These are phyloP conservation scores for Macroglossus sobrinus DNA, from an alignment of 2,113 vertebrate species.

Conservation along the genomic window DNA sequence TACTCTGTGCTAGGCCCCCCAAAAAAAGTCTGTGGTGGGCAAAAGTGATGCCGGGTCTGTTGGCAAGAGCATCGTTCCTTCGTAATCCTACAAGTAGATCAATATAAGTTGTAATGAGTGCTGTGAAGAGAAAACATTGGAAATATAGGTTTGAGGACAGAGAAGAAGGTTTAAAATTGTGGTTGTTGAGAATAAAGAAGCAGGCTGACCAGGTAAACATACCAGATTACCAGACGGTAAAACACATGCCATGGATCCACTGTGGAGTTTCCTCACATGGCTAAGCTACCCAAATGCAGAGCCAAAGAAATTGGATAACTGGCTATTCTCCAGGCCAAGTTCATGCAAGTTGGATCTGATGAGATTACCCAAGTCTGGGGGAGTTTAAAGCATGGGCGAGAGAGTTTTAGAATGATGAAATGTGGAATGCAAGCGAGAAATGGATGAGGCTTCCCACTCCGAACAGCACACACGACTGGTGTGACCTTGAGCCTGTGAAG, in stretches of 20 bases:
- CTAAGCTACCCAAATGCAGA: neutral
- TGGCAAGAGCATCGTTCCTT: neutral
- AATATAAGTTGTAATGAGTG: no score
- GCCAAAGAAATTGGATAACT: neutral
- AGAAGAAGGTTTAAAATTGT: neutral
- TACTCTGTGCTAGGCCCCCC: neutral
- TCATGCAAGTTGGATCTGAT: neutral
- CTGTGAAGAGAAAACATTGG: neutral
- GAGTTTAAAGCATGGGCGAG: neutral
- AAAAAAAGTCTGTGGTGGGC: neutral
- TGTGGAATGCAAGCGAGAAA: neutral
- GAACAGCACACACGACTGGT: neutral
- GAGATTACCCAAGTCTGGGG: neutral
- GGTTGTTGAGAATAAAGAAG: neutral
- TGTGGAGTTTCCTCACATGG: neutral
- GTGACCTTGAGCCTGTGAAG: neutral
- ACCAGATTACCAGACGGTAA: neutral
- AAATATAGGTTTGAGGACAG: neutral
- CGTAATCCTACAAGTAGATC: neutral
- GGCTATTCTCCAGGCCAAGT: neutral
- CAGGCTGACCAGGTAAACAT: neutral
- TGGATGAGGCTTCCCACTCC: neutral
- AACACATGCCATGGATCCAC: neutral
- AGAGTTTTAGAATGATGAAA: neutral
- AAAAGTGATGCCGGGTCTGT: neutral